Evolutionary conservation across 2,888 invertebrate genomes (phyloP).

Genomic region (Lordiphosa andalusiaca): DNA sequence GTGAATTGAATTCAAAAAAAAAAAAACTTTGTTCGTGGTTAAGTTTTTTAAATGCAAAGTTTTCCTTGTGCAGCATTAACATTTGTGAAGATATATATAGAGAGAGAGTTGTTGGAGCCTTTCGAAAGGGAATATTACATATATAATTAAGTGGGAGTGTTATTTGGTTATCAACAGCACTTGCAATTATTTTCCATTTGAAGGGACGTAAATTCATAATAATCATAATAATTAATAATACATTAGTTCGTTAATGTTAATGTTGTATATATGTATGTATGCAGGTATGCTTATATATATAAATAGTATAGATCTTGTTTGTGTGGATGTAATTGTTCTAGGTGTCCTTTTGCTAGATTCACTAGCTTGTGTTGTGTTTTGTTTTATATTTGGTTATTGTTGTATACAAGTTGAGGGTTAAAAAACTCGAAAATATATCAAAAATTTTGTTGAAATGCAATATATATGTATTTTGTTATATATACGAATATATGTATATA

Average conservation of each 20-base stretch:
- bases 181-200: constrained; percentile 32
- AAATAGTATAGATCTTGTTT: constrained; percentile 35
- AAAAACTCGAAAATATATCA: constrained; percentile 70
- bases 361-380: constrained; percentile 39
- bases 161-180: constrained; percentile 59
- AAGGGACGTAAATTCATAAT: constrained; percentile 62
- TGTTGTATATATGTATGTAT: constrained; percentile 51
- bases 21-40: constrained; percentile 42
- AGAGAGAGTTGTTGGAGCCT: constrained; percentile 37
- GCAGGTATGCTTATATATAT: constrained; percentile 30
- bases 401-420: constrained; percentile 61
- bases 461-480: constrained; percentile 46
- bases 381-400: constrained; percentile 10
- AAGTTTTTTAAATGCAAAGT: constrained; percentile 76
- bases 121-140: constrained; percentile 44
- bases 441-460: constrained; percentile 62
- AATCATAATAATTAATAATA: constrained; percentile 44
- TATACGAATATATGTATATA: constrained; percentile 39
- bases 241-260: constrained; percentile 51
- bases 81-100: constrained; percentile 57
- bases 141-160: constrained; percentile 52
- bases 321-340: constrained; percentile 63
- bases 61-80: constrained; percentile 77
- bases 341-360: constrained; percentile 63
- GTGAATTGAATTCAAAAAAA: constrained; percentile 48